A percentile compares a stretch with the other conserved stretches of the same genome.
These are phyloP conservation scores for Epinephelus malabaricus DNA, from an alignment of 2,797 vertebrate genomes.

Conservation along the genomic window DNA sequence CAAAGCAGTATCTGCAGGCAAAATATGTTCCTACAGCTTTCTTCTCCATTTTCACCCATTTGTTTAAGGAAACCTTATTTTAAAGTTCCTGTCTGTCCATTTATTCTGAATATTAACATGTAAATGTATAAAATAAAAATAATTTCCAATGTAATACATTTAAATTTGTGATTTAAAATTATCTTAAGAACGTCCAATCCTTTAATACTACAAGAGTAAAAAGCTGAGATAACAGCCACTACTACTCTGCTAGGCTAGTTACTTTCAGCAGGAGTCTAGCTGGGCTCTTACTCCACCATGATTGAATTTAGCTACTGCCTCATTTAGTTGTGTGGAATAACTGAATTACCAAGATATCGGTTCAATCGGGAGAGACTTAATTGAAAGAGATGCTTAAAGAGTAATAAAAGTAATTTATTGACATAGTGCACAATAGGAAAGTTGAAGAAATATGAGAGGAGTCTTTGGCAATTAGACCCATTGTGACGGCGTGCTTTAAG, in stretches of 20 bases:
- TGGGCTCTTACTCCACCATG: conserved; percentile 1
- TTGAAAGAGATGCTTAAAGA: conserved; percentile 3
- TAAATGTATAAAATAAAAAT: background rate
- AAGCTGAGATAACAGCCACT: background rate
- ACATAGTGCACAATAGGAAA: background rate
- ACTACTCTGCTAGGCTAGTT: background rate
- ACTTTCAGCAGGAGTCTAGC: background rate
- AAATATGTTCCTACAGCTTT: background rate
- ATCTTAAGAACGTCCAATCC: background rate
- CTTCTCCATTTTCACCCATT: background rate
- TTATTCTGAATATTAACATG: background rate
- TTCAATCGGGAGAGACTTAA: background rate
- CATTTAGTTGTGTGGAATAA: conserved; percentile 4
- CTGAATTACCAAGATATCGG: background rate
- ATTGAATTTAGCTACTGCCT: background rate
- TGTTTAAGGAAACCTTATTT: background rate
- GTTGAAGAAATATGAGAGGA: background rate
- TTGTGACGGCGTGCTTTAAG: background rate
- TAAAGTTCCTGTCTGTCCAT: background rate
- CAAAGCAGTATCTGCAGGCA: background rate
- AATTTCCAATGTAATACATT: background rate
- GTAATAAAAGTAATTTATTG: background rate
- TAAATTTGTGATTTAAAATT: background rate
- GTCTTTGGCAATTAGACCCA: background rate
- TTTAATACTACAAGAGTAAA: background rate